phyloP scores from a whole-genome alignment of 2,888 invertebrate species.

The Drosophila paranaensis region DNA sequence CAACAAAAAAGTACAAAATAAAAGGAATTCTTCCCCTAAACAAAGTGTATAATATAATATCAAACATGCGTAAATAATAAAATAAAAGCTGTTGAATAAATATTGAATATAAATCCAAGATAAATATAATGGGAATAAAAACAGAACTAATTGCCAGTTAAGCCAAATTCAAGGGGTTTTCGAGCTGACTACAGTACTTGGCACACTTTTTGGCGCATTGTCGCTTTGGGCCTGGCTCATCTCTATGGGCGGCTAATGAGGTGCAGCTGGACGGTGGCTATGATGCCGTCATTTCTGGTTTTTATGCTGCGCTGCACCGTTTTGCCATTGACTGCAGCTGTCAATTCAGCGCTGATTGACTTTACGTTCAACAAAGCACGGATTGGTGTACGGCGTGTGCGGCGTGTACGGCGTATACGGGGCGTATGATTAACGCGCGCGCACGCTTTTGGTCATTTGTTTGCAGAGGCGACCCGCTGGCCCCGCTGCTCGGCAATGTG shows the following conservation, averaged over 20 bases:
- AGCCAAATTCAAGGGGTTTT: not conserved
- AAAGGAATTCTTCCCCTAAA: no score
- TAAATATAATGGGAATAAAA: not conserved
- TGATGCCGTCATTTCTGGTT: constrained; percentile 19
- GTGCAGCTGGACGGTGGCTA: constrained; percentile 10
- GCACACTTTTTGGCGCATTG: not conserved
- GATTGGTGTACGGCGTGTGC: constrained; percentile 43
- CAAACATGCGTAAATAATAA: no score
- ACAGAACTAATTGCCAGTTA: not conserved
- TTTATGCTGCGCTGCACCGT: constrained; percentile 18
- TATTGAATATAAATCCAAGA: not conserved
- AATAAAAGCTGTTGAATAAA: no score
- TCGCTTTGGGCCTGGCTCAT: constrained; percentile 7
- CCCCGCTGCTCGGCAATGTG: constrained; percentile 35
- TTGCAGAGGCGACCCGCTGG: constrained; percentile 14
- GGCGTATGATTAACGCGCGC: constrained; percentile 74
- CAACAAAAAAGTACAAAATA: no score
- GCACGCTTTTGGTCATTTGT: constrained; percentile 55
- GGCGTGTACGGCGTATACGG: constrained; percentile 40
- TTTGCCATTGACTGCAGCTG: constrained; percentile 67
- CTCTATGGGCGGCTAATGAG: constrained; percentile 41
- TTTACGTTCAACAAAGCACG: constrained; percentile 52
- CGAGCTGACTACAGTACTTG: not conserved
- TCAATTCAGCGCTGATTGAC: constrained; percentile 77
- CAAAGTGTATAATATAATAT: no score